A percentile compares a stretch with the other conserved stretches of the same genome.
Conservation (phyloP, 2,797 vertebrate genomes). For the Hoplostethus atlanticus region DNA sequence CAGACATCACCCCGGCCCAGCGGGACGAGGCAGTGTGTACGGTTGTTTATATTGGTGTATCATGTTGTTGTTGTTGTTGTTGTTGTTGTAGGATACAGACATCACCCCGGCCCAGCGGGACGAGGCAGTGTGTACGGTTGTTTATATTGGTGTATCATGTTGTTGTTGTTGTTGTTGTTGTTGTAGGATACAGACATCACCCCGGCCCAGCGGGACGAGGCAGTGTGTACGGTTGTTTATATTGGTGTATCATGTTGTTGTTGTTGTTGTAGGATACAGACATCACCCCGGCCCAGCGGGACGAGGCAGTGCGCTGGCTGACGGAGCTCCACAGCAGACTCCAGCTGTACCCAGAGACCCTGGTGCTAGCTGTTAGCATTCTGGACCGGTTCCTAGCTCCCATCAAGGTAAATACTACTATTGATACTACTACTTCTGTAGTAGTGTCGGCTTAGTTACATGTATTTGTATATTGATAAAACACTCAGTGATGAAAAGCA, state of each 20-base stretch:
- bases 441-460: too few relatives aligned
- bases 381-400: slow-evolving; percentile 95
- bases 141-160: neutral
- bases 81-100: slow-evolving; percentile 88
- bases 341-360: slow-evolving; percentile 96
- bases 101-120: slow-evolving; percentile 96
- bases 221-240: neutral
- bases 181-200: slow-evolving; percentile 93
- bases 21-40: slow-evolving; percentile 91
- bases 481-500: too few relatives aligned
- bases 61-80: neutral
- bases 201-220: slow-evolving; percentile 88
- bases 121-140: slow-evolving; percentile 85
- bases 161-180: neutral
- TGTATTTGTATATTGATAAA: too few relatives aligned
- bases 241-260: neutral
- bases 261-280: slow-evolving; percentile 88
- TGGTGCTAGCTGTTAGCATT: slow-evolving; percentile 94
- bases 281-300: slow-evolving; percentile 95
- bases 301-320: slow-evolving; percentile 96
- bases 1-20: slow-evolving; percentile 94
- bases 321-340: slow-evolving; percentile 91
- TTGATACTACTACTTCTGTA: neutral
- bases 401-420: slow-evolving; percentile 88
- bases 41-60: neutral